Evolutionary conservation across 2,888 invertebrate genomes (phyloP).

Genomic region (Quadriops clusia): DNA sequence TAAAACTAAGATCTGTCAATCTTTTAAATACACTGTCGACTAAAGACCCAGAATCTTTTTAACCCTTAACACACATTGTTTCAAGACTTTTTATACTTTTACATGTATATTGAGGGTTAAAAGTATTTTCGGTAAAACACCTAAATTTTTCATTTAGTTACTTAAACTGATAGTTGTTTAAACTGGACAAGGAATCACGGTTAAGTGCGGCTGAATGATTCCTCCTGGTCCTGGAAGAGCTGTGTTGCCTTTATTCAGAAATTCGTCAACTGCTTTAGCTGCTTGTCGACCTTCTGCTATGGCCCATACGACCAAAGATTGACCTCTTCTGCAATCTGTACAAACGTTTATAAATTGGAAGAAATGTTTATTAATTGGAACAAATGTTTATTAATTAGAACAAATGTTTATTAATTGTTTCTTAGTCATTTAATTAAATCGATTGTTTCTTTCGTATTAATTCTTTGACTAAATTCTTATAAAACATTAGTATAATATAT

Average conservation of each 20-base stretch:
- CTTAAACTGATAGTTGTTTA: constrained; percentile 18
- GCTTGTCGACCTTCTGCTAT: constrained; percentile 97
- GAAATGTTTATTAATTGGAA: constrained; percentile 3
- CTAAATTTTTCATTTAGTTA: too few species aligned
- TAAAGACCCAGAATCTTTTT: not conserved
- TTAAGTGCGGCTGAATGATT: constrained; percentile 45
- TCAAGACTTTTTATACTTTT: too few species aligned
- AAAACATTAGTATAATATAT: too few species aligned
- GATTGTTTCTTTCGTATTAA: too few species aligned
- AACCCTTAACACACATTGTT: too few species aligned
- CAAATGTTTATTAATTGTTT: constrained; percentile 5
- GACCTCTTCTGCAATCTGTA: constrained; percentile 95
- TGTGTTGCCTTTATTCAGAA: constrained; percentile 63
- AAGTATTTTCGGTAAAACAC: too few species aligned
- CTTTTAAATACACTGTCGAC: constrained; percentile 1
- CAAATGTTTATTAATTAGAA: constrained; percentile 10
- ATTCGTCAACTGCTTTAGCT: constrained; percentile 83
- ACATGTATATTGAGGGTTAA: too few species aligned
- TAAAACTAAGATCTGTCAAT: too few species aligned
- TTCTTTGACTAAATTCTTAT: too few species aligned
- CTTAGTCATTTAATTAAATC: not conserved
- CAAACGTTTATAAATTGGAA: constrained; percentile 11
- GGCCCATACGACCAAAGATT: constrained; percentile 97
- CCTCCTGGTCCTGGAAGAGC: constrained; percentile 89
- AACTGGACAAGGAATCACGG: constrained; percentile 26